Evolutionary conservation across 2,888 invertebrate species (phyloP).

Genomic region (Ectemnius cavifrons): DNA sequence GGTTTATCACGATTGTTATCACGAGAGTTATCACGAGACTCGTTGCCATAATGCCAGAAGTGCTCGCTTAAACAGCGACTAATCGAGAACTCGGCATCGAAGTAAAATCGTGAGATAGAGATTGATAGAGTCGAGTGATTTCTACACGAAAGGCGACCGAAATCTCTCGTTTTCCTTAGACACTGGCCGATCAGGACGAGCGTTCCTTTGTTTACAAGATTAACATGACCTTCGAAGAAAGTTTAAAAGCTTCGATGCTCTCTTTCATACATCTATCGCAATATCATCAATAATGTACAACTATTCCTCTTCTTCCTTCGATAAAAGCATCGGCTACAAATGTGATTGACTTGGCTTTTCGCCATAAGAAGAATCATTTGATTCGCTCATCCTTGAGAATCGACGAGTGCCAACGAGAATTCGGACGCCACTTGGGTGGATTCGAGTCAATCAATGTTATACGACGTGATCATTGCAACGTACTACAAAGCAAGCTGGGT

Average conservation of each 20-base stretch:
- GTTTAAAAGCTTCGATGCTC: slow-evolving; percentile 7
- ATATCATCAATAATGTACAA: neutral
- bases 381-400: slow-evolving; percentile 54
- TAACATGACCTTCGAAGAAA: slow-evolving; percentile 14
- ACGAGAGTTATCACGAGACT: slow-evolving; percentile 17
- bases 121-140: slow-evolving; percentile 42
- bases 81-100: slow-evolving; percentile 20
- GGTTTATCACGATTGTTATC: slow-evolving; percentile 7
- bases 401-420: slow-evolving; percentile 44
- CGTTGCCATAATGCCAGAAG: slow-evolving; percentile 36
- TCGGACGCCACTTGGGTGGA: slow-evolving; percentile 28
- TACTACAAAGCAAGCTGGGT: slow-evolving; percentile 76
- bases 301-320: slow-evolving; percentile 3
- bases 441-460: slow-evolving; percentile 58
- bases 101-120: slow-evolving; percentile 35
- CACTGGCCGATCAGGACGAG: slow-evolving; percentile 46
- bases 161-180: slow-evolving; percentile 37
- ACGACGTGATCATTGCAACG: slow-evolving; percentile 71
- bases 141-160: slow-evolving; percentile 36
- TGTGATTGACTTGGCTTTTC: too few relatives aligned
- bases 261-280: neutral
- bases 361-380: too few relatives aligned
- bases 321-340: too few relatives aligned
- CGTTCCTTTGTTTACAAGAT: slow-evolving; percentile 19
- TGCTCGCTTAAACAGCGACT: slow-evolving; percentile 32